Evolutionary conservation across 2,113 vertebrate genomes (phyloP).

Genomic region (Uria aalge): DNA sequence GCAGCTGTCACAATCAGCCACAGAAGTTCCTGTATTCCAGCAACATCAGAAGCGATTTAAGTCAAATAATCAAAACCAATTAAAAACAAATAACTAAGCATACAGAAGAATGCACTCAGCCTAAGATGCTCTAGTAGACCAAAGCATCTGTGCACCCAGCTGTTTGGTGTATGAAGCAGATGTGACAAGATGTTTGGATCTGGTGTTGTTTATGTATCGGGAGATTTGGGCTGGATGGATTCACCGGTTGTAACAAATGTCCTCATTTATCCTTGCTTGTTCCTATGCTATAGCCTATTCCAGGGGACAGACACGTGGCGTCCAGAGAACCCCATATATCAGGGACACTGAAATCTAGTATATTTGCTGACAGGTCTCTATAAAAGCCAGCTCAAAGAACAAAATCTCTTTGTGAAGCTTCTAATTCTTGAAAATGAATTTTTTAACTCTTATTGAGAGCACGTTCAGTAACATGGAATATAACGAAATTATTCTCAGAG

Average conservation of each 20-base stretch:
- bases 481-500: not conserved
- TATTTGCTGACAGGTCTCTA: not conserved
- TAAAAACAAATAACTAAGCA: conserved; percentile 40
- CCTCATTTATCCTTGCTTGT: conserved; percentile 16
- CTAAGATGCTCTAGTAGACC: conserved; percentile 6
- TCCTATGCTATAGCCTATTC: not conserved
- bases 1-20: not conserved
- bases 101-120: conserved; percentile 29
- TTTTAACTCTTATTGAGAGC: not conserved
- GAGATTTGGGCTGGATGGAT: conserved; percentile 30
- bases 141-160: conserved; percentile 60
- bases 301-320: not conserved
- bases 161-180: conserved; percentile 51
- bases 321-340: not conserved
- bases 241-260: conserved; percentile 14
- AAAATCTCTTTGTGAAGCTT: not conserved
- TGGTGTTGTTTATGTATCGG: not conserved
- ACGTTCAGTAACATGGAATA: not conserved
- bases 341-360: not conserved
- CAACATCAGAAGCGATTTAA: not conserved
- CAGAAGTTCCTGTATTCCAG: not conserved
- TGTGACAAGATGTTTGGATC: conserved; percentile 54
- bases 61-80: conserved; percentile 23
- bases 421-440: not conserved
- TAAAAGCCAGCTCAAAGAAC: not conserved